Evolutionary conservation across 2,797 vertebrate species (phyloP).

Genomic region (Valencia hispanica): DNA sequence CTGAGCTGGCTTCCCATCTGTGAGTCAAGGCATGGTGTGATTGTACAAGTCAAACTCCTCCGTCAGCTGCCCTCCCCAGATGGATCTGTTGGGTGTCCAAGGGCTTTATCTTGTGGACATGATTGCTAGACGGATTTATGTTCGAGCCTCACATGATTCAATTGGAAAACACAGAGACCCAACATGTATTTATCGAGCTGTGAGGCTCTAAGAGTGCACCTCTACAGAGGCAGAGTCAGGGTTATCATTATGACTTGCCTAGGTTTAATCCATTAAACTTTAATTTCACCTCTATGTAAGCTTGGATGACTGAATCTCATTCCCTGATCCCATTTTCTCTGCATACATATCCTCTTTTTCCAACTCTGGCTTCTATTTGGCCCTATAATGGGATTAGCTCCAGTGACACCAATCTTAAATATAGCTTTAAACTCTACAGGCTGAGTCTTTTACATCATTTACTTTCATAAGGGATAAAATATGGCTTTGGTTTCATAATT

Average conservation of each 20-base stretch:
- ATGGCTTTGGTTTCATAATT: slow-evolving; percentile 66
- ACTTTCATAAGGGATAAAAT: slow-evolving; percentile 65
- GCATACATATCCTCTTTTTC: slow-evolving; percentile 68
- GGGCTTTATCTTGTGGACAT: slow-evolving; percentile 58
- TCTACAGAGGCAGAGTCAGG: slow-evolving; percentile 54
- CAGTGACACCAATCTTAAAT: slow-evolving; percentile 73
- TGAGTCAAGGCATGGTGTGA: slow-evolving; percentile 69
- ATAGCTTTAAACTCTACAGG: slow-evolving; percentile 64
- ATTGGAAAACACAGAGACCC: slow-evolving; percentile 22
- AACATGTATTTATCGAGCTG: slow-evolving; percentile 32
- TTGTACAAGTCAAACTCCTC: slow-evolving; percentile 73
- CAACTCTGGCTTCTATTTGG: slow-evolving; percentile 53
- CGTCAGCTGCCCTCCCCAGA: slow-evolving; percentile 75
- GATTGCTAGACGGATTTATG: slow-evolving; percentile 34
- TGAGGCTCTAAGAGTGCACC: slow-evolving; percentile 15
- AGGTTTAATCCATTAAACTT: slow-evolving; percentile 71
- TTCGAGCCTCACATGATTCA: slow-evolving; percentile 18
- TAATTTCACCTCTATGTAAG: slow-evolving; percentile 52
- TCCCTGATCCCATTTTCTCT: slow-evolving; percentile 70
- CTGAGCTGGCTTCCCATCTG: slow-evolving; percentile 73
- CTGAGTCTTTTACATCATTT: slow-evolving; percentile 59
- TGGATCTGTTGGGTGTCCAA: slow-evolving; percentile 59
- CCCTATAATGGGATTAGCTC: slow-evolving; percentile 75
- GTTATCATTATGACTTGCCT: slow-evolving; percentile 65
- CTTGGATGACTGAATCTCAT: slow-evolving; percentile 48